Percentiles rank a stretch among this genome's conserved stretches.
These are phyloP conservation scores for Palythoa grandiflora DNA, from an alignment of 92 coral and sea anemone genomes.

Conservation along the genomic window DNA sequence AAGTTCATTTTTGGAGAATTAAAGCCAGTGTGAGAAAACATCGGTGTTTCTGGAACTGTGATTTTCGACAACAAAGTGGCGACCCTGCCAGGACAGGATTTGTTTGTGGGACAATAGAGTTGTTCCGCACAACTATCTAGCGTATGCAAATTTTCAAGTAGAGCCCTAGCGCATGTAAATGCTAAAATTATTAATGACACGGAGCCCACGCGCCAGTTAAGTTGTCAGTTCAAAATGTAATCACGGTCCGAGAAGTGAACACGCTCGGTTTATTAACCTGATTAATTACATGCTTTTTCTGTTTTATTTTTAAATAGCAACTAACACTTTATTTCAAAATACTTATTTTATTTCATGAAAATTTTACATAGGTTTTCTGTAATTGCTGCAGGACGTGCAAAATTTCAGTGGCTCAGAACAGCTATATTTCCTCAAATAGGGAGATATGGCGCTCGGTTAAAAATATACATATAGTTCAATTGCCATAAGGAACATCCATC, in stretches of 20 bases:
- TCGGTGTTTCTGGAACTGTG: too few species aligned
- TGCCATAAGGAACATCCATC: not conserved
- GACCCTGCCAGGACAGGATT: too few species aligned
- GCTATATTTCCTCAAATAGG: constrained; percentile 4
- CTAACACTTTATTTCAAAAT: constrained; percentile 39
- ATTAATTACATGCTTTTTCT: too few species aligned
- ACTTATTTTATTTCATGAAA: constrained; percentile 33
- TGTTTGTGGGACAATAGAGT: too few species aligned
- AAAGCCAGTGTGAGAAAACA: too few species aligned
- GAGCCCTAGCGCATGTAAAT: constrained; percentile 44
- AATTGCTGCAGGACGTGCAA: not conserved
- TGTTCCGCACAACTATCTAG: too few species aligned
- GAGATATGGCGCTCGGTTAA: too few species aligned
- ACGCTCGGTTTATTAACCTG: too few species aligned
- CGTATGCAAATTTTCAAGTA: constrained; percentile 38
- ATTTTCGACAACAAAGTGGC: too few species aligned
- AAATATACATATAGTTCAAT: too few species aligned
- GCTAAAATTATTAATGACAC: constrained; percentile 24
- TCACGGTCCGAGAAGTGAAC: not conserved
- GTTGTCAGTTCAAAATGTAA: constrained; percentile 15
- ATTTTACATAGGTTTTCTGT: constrained; percentile 35
- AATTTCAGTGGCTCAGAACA: too few species aligned
- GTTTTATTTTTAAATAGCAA: constrained; percentile 16
- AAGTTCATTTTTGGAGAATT: too few species aligned
- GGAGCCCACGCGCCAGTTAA: constrained; percentile 39